Evolutionary conservation across 1,140 invertebrate genomes (phyloP), one percentile per base, ranked within the genome.

Genomic region (Euwallacea fornicatus): DNA sequence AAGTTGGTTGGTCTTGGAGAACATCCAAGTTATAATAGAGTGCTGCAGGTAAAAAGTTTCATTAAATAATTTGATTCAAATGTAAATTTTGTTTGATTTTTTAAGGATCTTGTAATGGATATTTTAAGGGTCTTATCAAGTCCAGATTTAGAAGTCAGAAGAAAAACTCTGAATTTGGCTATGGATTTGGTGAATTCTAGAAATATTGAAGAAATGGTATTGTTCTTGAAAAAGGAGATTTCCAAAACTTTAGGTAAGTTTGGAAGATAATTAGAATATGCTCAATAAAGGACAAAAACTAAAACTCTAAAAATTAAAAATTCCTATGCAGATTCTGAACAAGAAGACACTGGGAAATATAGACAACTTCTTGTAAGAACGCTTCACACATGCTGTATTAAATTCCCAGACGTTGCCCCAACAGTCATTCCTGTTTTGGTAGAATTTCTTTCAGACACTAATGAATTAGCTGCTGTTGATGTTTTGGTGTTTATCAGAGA

Each of bases 331-430:
- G 71, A 72, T 56, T 72, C 71, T 3, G 96, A 97, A 81, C 94
- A 97, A 79, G 97, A 98, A 82, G 94, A 98, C 80, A 93, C 94
- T 42, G 95, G 94, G 42, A 97, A 95, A 83, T 99, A 99, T 81
- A 86, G 97, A 0, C 98, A 99, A 83, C 85, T 98, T 55, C 85
- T 99, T 11, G 97, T 99, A 42, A 87, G 95, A 68, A 99, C 97
- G 7, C 82, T 99, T 66, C 97, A 99, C 83, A 87, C 93, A 10
- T 97, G 96, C 79, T 96, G 94, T 66, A 95, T 99, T 73, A 98
- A 96, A 86, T 99, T 99, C 84, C 97, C 98, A 2, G 97, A 99
- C 83, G 96, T 99, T 62, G 96, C 97, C 15, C 87, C 87, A 59
- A 91, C 91, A 66, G 95, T 99, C 58, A 96, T 99, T 75, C 97